Evolutionary conservation across 2,113 vertebrate genomes (phyloP), one percentile per base, ranked within the genome.

Genomic region (Pristiophorus japonicus): DNA sequence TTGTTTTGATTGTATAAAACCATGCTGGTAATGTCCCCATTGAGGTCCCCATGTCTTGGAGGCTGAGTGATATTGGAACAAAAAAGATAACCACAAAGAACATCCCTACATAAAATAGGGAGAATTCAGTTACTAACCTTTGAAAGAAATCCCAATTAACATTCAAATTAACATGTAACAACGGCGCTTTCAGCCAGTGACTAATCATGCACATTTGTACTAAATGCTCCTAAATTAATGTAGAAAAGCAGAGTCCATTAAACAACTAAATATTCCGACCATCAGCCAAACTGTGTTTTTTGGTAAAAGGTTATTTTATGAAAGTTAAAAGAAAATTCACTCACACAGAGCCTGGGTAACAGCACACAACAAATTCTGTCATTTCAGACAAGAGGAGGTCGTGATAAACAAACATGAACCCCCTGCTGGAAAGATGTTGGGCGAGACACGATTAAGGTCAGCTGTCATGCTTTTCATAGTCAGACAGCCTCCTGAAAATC

Each of bases 1-100:
- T 98, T 98, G 97, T 98, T 99, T 96, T 99, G 99, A 96, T 99
- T 98, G 97, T 98, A 99, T 96, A 99, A 98, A 92, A 98, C 98
- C 97, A 98, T 98, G 96, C 98, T 98, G 97, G 98, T 99, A 97
- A 99, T 98, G 95, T 99, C 98, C 0, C 98, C 98, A 81, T 98
- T 98, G 73, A 99, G 97, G 96, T 98, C 98, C 22, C 99, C 98
- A 78, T 98, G 97, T 95, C 98, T 98, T 45, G 99, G 99, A 2
- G 97, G 96, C 4, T 97, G 98, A 0, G 98, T 98, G 96, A 99
- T 97, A 87, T 99, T 99, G 96, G 98, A 97, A 38, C 99, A 99
- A 95, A 99, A 98, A 30, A 99, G 98, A 97, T 98, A 99, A 78
- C 99, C 99, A 0, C 99, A 99, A 55, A 99, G 97, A 30, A 99